phyloP scores from a whole-genome alignment of 2,888 invertebrate species.

The Aproaerema taeniolella region DNA sequence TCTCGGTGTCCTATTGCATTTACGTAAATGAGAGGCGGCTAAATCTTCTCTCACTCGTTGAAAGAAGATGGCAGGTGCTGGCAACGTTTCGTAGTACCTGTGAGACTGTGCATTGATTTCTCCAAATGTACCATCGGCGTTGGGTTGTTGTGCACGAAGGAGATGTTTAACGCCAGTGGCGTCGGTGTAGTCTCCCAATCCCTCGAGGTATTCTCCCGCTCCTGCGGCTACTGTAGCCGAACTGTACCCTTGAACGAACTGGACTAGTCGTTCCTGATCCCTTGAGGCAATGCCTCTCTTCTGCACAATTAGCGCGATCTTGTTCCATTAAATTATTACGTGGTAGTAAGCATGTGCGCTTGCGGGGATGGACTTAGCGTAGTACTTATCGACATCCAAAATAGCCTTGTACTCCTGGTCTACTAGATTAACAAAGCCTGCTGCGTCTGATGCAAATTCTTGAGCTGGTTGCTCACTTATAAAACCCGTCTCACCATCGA shows the following conservation, averaged over 20 bases:
- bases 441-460: slow-evolving; percentile 17
- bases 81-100: slow-evolving; percentile 15
- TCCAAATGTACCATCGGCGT: slow-evolving; percentile 17
- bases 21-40: no score
- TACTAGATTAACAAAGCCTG: slow-evolving; percentile 15
- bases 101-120: slow-evolving; percentile 15
- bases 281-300: background rate
- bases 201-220: slow-evolving; percentile 17
- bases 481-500: slow-evolving; percentile 20
- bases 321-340: background rate
- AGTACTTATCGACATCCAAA: slow-evolving; percentile 17
- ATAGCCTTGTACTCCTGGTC: slow-evolving; percentile 22
- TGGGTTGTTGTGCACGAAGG: slow-evolving; percentile 11
- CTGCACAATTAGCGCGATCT: background rate
- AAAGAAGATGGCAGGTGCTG: slow-evolving; percentile 16
- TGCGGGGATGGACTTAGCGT: slow-evolving; percentile 15
- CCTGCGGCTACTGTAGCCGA: slow-evolving; percentile 14
- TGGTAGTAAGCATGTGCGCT: slow-evolving; percentile 20
- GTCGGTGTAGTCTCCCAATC: slow-evolving; percentile 18
- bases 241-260: slow-evolving; percentile 13
- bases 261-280: slow-evolving; percentile 6
- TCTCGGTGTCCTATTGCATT: no score
- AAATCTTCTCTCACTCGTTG: slow-evolving; percentile 15
- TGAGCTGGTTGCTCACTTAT: slow-evolving; percentile 10
- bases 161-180: slow-evolving; percentile 17